phyloP scores from a whole-genome alignment of 2,888 invertebrate genomes.

The Pristionchus exspectatus region DNA sequence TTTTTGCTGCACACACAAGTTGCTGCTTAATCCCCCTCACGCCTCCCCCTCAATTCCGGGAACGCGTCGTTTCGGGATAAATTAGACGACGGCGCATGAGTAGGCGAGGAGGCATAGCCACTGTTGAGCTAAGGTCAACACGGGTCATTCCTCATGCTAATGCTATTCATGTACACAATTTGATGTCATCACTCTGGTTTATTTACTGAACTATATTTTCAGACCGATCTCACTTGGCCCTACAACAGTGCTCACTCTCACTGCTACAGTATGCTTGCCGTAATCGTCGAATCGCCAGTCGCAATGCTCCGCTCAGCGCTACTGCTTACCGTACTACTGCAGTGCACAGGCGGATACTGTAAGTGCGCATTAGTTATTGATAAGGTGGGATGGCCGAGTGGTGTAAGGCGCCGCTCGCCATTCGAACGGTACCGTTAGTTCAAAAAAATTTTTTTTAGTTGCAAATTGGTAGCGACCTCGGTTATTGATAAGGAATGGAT shows the following conservation, averaged over 20 bases:
- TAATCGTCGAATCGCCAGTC: neutral
- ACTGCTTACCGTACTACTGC: neutral
- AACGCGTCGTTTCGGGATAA: neutral
- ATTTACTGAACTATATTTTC: neutral
- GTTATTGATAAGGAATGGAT: no score
- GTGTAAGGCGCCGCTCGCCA: no score
- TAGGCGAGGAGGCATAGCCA: neutral
- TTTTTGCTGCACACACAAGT: neutral
- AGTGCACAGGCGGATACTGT: slow-evolving; percentile 33
- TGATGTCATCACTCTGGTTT: neutral
- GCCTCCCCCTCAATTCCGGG: slow-evolving; percentile 33
- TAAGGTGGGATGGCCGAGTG: no score
- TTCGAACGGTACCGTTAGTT: no score
- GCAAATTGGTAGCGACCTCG: no score
- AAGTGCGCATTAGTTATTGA: slow-evolving; percentile 14
- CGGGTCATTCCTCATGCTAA: neutral
- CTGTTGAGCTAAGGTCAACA: neutral
- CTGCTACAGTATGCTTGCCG: neutral
- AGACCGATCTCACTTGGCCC: slow-evolving; percentile 1
- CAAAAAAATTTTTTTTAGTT: no score
- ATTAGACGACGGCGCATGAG: neutral
- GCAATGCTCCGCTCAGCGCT: neutral
- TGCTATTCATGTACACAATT: neutral
- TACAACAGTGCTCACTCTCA: slow-evolving; percentile 26
- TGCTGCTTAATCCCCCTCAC: slow-evolving; percentile 19